Evolutionary conservation across 1,140 invertebrate species (phyloP).

Genomic region (Bombus haemorrhoidalis): DNA sequence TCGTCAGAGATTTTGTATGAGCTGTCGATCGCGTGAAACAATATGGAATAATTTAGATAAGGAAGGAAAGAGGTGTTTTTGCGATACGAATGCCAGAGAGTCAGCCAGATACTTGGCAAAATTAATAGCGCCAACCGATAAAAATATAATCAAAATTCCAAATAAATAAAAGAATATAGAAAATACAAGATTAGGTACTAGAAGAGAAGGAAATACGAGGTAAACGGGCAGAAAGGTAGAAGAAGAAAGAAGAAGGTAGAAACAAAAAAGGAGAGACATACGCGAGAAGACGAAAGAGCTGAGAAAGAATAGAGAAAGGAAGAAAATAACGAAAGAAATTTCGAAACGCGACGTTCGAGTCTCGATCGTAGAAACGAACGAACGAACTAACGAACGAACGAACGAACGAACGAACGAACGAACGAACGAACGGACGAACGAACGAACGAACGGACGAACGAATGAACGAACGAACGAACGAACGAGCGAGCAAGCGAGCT

Average conservation of each 20-base stretch:
- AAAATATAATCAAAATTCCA: background rate
- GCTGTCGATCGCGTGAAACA: background rate
- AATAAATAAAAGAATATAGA: background rate
- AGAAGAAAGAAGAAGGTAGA: no score
- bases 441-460: no score
- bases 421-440: background rate
- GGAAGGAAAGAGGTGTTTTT: background rate
- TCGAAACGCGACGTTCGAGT: conserved; percentile 57
- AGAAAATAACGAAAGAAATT: conserved; percentile 48
- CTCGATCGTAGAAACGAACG: conserved; percentile 39
- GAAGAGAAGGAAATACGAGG: no score
- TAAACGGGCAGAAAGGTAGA: background rate
- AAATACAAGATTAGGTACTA: background rate
- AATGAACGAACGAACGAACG: conserved; percentile 7
- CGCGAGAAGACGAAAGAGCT: background rate
- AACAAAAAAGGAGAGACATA: background rate
- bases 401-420: conserved; percentile 35
- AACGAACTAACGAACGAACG: conserved; percentile 32
- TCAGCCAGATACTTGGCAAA: background rate
- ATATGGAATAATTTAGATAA: background rate
- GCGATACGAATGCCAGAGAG: background rate
- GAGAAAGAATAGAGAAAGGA: background rate
- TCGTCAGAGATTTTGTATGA: background rate
- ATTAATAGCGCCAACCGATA: background rate
- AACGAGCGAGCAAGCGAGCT: conserved; percentile 42